phyloP scores from a whole-genome alignment of 2,797 vertebrate species.

The Micropoecilia bifurca region DNA sequence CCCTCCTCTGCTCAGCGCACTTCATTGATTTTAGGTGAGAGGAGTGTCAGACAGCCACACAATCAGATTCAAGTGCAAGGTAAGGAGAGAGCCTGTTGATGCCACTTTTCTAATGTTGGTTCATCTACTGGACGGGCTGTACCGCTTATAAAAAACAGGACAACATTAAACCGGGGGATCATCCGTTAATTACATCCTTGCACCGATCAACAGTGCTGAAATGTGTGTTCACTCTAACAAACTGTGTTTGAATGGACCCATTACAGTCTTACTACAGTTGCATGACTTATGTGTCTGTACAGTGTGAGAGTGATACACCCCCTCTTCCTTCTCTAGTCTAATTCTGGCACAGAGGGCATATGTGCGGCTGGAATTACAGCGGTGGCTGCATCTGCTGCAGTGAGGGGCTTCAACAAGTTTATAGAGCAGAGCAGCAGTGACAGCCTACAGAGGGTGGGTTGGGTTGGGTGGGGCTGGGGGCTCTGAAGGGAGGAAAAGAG shows the following conservation, averaged over 20 bases:
- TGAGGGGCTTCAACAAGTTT: conserved; percentile 67
- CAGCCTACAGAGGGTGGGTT: conserved; percentile 7
- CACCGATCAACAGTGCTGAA: neutral
- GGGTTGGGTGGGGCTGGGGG: conserved; percentile 33
- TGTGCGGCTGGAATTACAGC: conserved; percentile 55
- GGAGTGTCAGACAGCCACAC: conserved; percentile 40
- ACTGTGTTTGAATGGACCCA: conserved; percentile 13
- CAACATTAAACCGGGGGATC: neutral
- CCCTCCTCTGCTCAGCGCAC: conserved; percentile 16
- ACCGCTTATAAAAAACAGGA: neutral
- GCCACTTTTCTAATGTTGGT: neutral
- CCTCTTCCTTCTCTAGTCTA: conserved; percentile 18
- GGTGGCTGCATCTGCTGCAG: conserved; percentile 68
- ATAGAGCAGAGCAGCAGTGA: conserved; percentile 16
- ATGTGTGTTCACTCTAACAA: neutral
- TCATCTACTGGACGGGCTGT: conserved; percentile 1
- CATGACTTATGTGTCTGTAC: conserved; percentile 19
- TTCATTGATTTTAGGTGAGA: conserved; percentile 27
- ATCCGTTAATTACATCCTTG: conserved; percentile 14
- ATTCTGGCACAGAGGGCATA: conserved; percentile 41
- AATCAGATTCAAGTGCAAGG: conserved; percentile 51
- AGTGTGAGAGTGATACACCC: conserved; percentile 5
- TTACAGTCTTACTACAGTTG: conserved; percentile 18
- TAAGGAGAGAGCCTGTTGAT: conserved; percentile 41
- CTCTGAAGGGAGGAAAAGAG: conserved; percentile 24